Percentiles rank a stretch among this genome's conserved stretches.
phyloP scores from a whole-genome alignment of 2,113 vertebrate genomes.

The Ailuropoda melanoleuca region DNA sequence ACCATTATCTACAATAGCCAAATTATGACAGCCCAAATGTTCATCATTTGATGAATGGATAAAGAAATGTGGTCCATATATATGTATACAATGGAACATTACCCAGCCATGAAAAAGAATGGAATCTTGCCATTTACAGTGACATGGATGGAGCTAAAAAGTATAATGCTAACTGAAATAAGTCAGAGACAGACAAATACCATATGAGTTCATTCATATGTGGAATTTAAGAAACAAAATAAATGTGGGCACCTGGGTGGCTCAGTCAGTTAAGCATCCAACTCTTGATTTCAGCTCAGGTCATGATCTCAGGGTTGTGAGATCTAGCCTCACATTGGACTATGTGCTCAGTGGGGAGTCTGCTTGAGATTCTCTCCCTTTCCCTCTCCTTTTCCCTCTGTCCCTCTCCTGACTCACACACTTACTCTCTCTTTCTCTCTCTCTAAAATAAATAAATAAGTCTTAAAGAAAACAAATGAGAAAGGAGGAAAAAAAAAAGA shows the following conservation, averaged over 20 bases:
- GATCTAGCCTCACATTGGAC: too few relatives aligned
- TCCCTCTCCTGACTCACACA: background rate
- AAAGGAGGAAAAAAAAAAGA: background rate
- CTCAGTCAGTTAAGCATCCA: too few relatives aligned
- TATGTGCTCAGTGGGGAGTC: too few relatives aligned
- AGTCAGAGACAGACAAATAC: background rate
- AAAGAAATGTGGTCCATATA: background rate
- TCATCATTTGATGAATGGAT: background rate
- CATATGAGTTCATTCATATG: background rate
- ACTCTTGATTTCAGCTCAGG: too few relatives aligned
- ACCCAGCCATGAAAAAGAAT: background rate
- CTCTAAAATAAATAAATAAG: background rate
- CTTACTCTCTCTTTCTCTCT: background rate
- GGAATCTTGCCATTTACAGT: background rate
- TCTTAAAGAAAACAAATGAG: background rate
- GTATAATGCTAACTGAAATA: background rate
- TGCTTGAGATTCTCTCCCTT: too few relatives aligned
- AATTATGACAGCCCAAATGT: background rate
- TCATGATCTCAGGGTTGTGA: too few relatives aligned
- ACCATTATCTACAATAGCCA: background rate
- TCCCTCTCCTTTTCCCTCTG: background rate
- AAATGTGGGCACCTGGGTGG: background rate
- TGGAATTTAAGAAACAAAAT: background rate
- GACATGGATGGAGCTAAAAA: background rate
- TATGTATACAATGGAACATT: background rate